phyloP scores from a whole-genome alignment of 2,113 vertebrate genomes.

The Phaetusa simplex region DNA sequence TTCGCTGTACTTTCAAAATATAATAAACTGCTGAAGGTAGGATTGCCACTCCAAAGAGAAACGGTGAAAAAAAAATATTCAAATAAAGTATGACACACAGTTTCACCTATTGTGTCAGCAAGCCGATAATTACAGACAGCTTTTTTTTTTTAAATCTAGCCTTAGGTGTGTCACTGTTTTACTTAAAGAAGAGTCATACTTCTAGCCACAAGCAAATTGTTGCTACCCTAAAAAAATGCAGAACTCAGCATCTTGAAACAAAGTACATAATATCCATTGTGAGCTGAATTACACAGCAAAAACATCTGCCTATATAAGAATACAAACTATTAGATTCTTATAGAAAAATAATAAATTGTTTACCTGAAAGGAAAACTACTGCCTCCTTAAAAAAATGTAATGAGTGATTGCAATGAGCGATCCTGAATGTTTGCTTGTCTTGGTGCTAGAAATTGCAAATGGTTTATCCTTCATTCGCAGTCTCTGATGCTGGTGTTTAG shows the following conservation, averaged over 20 bases:
- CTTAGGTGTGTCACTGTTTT: constrained; percentile 71
- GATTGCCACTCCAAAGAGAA: constrained; percentile 41
- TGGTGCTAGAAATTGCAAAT: neutral
- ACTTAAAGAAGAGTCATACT: constrained; percentile 64
- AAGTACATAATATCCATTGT: constrained; percentile 29
- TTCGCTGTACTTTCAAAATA: neutral
- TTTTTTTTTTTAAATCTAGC: constrained; percentile 60
- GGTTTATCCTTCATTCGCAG: neutral
- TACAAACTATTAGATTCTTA: neutral
- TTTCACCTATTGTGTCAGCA: constrained; percentile 74
- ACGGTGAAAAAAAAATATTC: constrained; percentile 23
- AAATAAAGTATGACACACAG: constrained; percentile 65
- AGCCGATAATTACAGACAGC: constrained; percentile 46
- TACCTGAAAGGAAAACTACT: neutral
- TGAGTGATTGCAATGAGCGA: neutral
- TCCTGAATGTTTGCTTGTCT: neutral
- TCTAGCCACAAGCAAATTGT: constrained; percentile 65
- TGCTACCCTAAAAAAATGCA: constrained; percentile 56
- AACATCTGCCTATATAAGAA: neutral
- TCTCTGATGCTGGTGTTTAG: neutral
- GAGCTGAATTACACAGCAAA: constrained; percentile 22
- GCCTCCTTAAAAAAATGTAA: neutral
- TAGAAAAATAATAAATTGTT: neutral
- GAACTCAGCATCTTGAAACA: constrained; percentile 51
- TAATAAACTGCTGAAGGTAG: neutral